Percentiles rank a stretch among this genome's conserved stretches.
Evolutionary conservation across 2,888 invertebrate genomes (phyloP).

Genomic region (Argynnis bischoffii): DNA sequence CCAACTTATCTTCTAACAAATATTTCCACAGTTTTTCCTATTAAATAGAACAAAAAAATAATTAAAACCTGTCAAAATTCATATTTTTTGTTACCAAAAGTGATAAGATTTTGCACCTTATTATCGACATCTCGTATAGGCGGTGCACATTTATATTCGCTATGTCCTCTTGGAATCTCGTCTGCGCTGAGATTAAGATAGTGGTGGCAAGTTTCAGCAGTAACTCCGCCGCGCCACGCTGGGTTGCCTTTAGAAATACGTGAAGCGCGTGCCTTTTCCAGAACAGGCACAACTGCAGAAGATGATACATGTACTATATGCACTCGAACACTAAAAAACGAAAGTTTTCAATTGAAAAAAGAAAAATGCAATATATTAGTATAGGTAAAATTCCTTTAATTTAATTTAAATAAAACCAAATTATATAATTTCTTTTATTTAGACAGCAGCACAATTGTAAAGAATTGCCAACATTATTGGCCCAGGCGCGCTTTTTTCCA

Average conservation of each 20-base stretch:
- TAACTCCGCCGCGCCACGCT: constrained; percentile 80
- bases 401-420: not conserved
- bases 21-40: constrained; percentile 85
- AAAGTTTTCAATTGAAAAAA: not conserved
- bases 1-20: constrained; percentile 79
- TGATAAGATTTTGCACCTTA: constrained; percentile 61
- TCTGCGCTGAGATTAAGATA: constrained; percentile 85
- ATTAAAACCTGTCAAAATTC: not conserved
- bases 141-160: constrained; percentile 88
- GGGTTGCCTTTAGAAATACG: constrained; percentile 75
- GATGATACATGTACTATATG: constrained; percentile 87
- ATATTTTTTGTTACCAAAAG: not conserved
- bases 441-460: not conserved
- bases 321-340: constrained; percentile 77
- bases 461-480: not conserved
- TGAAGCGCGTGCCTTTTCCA: constrained; percentile 74
- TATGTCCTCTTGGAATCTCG: constrained; percentile 83
- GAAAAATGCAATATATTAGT: not conserved
- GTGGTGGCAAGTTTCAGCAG: constrained; percentile 89
- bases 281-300: constrained; percentile 81
- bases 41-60: constrained; percentile 21
- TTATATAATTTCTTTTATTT: too few relatives aligned
- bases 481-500: not conserved
- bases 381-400: not conserved
- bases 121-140: constrained; percentile 85